Conservation (phyloP, 2,113 vertebrate species). For the Gadus macrocephalus region DNA sequence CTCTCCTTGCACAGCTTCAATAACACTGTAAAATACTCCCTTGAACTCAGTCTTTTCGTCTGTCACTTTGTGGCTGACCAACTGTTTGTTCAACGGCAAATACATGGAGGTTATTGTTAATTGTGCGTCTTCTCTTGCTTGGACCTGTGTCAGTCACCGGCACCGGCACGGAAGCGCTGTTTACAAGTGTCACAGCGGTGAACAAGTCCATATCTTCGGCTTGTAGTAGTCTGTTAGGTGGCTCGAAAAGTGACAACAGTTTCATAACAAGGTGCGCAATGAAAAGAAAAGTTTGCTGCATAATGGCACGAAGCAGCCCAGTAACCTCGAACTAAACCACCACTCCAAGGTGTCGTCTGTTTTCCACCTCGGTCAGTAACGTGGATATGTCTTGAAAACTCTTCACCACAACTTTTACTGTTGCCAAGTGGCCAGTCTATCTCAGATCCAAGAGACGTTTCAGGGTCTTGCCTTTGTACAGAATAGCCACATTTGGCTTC, state of each 20-base stretch:
- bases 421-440: background rate
- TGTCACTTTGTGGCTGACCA: background rate
- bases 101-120: too few species aligned
- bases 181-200: background rate
- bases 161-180: background rate
- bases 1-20: constrained; percentile 1
- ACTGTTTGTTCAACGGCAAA: background rate
- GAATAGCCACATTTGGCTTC: constrained; percentile 11
- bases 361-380: background rate
- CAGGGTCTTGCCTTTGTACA: constrained; percentile 6
- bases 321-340: background rate
- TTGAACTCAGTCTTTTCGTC: background rate
- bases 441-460: background rate
- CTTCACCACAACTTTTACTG: background rate
- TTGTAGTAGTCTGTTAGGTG: background rate
- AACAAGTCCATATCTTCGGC: too few species aligned
- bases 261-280: constrained; percentile 4
- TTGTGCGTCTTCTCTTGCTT: background rate
- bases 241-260: background rate
- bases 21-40: background rate
- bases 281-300: background rate
- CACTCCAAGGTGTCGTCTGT: background rate
- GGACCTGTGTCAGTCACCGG: background rate
- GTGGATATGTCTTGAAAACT: background rate
- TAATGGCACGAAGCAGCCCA: background rate